Evolutionary conservation across 1,140 invertebrate species (phyloP), one percentile per base, ranked within the genome.

Genomic region (Drosophila murphyi): DNA sequence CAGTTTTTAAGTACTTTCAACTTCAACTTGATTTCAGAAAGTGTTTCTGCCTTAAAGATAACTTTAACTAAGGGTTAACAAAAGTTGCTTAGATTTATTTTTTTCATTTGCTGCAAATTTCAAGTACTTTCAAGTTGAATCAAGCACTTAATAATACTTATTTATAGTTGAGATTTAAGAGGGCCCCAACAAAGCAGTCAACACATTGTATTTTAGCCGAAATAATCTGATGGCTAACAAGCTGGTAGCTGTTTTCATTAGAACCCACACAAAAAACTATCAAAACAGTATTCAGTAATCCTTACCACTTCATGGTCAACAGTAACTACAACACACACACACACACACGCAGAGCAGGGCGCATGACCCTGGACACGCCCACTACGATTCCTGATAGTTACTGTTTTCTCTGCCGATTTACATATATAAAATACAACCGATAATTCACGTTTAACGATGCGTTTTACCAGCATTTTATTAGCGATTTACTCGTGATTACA

Each of bases 401-500:
- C 10, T n/a, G 50, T 28, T 37, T 62, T 48, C 47, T 37, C 35
- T 0, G 34, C 0, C 39, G 5, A 35, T 45, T 35, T 47, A 54
- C 31, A 41, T 55, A 29, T 29, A n/a, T 39, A 48, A 32, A 12
- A 28, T 8, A 57, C 68, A 63, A 63, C 61, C 57, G 57, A 51
- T 78, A 82, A 89, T 88, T 88, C 89, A 69, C 35, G 63, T 45
- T 83, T 80, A 88, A 88, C 64, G 76, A 72, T 75, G 73, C 77
- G 83, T 52, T 67, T 89, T 72, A 88, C 59, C 35, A 48, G 57
- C 65, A 61, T 63, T 87, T 86, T 76, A 87, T 68, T 76, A 70
- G 55, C 59, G 54, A 78, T 75, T 85, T 76, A 76, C 52, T 48
- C 48, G 39, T 47, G 41, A 57, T 72, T 71, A 20, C 45, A 56